Base-by-base conservation (phyloP, 2,113 vertebrate species). In the Hiodon alosoides region DNA sequence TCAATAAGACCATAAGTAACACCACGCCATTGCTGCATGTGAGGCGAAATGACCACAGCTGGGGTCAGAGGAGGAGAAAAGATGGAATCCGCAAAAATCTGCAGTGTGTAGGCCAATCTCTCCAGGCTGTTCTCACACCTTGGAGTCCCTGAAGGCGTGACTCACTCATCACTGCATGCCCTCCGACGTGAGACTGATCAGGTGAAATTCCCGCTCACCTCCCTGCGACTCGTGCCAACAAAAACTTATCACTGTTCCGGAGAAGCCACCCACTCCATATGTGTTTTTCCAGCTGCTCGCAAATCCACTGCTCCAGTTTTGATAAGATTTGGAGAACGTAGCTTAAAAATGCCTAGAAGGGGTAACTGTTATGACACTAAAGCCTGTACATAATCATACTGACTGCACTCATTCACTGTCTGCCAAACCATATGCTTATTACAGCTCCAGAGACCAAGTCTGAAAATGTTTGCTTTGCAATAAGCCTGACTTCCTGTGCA, bases 241-340 rank as follows among this genome's bases (percentile, higher is more conserved):
- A 86, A 82, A 88, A 81, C 85, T 86, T 90, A 77, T 78, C 76
- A 79, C 82, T 83, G 82, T 89, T 85, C 81, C 9, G 51, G 77
- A 83, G 76, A 78, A 76, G 77, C 83, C 81, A 11, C 87, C 85
- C 83, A 85, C 87, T 79, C 77, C 0, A 62, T 73, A 79, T 85
- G 87, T 87, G 87, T 88, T 86, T 87, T 84, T 80, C 80, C 83
- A 87, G 84, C 86, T 87, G 83, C 81, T 86, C 79, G 80, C 85
- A 74, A 79, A 85, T 80, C 82, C 78, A 83, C 83, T 85, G 81
- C 81, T 71, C 83, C 71, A 76, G 79, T 78, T 86, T 73, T 81
- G 77, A 84, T 76, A 67, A 77, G 73, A 73, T 76, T 67, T 80
- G 52, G 67, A 72, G 14, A 59, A 59, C 7, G 58, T 6, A 59